Conservation (phyloP, 2,888 invertebrate genomes). For the Dysmachus trigonus region DNA sequence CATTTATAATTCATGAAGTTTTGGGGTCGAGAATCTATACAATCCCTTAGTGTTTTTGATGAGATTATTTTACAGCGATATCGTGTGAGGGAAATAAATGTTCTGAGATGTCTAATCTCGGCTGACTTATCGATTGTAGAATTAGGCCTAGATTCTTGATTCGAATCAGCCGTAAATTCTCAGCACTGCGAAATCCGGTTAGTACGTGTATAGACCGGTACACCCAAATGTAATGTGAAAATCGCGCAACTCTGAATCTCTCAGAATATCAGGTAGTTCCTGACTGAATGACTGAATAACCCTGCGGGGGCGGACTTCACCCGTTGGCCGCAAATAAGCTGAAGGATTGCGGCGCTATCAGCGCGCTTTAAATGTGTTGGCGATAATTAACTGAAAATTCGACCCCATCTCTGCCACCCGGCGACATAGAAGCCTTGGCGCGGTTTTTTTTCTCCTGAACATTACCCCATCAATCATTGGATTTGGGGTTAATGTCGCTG, state of each 20-base stretch:
- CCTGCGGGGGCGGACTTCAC: neutral
- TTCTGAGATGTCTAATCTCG: neutral
- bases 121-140: neutral
- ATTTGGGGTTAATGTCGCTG: conserved; percentile 42
- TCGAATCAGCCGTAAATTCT: neutral
- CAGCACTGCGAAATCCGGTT: neutral
- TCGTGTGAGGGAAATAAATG: neutral
- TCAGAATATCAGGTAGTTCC: neutral
- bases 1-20: neutral
- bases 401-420: neutral
- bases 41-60: neutral
- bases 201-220: neutral
- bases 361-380: neutral
- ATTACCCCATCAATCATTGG: conserved; percentile 35
- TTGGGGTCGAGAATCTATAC: neutral
- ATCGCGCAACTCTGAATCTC: neutral
- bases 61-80: neutral
- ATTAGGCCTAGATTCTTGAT: neutral
- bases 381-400: conserved; percentile 26
- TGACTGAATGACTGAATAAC: neutral
- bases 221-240: neutral
- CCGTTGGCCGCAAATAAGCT: neutral
- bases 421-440: neutral
- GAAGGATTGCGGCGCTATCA: neutral
- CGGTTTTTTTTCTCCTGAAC: neutral